A percentile compares a stretch with the other conserved stretches of the same genome.
Evolutionary conservation across 2,888 invertebrate genomes (phyloP).

Genomic region (Parapristionchus giblindavisi): DNA sequence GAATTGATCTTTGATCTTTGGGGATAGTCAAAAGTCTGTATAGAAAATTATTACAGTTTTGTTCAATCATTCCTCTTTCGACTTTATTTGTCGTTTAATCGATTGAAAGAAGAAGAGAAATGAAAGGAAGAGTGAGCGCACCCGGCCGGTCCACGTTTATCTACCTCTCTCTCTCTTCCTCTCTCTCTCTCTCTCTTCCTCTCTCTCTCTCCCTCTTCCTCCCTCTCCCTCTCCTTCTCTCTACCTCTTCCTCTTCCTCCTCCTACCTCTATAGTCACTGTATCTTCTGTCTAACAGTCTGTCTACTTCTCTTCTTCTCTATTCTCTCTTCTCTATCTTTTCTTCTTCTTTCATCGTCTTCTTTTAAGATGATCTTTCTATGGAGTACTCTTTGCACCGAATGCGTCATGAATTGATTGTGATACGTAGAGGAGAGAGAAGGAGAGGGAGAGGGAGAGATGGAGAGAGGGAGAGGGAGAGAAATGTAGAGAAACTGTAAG

Average conservation of each 20-base stretch:
- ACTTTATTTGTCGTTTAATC: not conserved
- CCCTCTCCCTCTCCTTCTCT: not conserved
- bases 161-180: not conserved
- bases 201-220: not conserved
- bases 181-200: conserved; percentile 10
- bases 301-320: not conserved
- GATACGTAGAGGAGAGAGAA: not conserved
- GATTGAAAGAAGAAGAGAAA: not conserved
- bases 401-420: conserved; percentile 17
- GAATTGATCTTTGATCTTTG: too few species aligned
- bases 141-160: not conserved
- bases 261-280: too few species aligned
- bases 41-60: too few species aligned
- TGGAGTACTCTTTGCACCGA: conserved; percentile 34
- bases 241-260: not conserved
- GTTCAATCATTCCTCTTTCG: too few species aligned
- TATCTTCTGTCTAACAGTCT: too few species aligned
- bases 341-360: not conserved
- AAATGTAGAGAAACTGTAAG: not conserved
- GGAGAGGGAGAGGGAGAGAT: too few species aligned
- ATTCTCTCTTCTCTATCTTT: not conserved
- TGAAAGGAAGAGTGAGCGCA: not conserved
- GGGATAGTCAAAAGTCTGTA: too few species aligned
- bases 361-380: conserved; percentile 36
- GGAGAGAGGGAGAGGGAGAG: conserved; percentile 12